Conservation (phyloP, 2,888 invertebrate species). For the Drosophila longiperda region DNA sequence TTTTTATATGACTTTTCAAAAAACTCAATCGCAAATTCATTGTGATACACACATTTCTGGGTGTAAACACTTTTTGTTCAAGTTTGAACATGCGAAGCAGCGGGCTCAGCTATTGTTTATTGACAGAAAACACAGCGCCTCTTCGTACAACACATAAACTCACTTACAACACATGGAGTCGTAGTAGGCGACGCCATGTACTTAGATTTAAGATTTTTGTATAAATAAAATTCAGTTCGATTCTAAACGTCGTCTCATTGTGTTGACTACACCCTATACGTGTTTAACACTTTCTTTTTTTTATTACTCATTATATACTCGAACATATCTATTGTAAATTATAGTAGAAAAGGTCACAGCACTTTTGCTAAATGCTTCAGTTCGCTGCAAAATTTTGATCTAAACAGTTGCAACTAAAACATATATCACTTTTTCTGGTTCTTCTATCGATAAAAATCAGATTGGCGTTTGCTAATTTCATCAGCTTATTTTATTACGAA, state of each 20-base stretch:
- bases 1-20: neutral
- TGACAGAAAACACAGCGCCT: too few relatives aligned
- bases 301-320: neutral
- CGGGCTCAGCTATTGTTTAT: too few relatives aligned
- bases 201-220: too few relatives aligned
- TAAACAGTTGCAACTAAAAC: constrained; percentile 15
- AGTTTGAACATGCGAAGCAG: too few relatives aligned
- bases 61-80: constrained; percentile 33
- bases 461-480: neutral
- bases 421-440: neutral
- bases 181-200: too few relatives aligned
- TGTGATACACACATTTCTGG: neutral
- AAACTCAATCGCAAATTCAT: neutral
- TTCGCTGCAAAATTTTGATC: constrained; percentile 21
- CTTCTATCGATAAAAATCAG: neutral
- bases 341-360: neutral
- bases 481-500: neutral
- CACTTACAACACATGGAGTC: too few relatives aligned
- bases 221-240: too few relatives aligned
- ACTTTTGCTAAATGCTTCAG: constrained; percentile 18
- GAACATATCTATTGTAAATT: neutral
- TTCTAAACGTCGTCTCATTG: too few relatives aligned
- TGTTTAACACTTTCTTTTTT: too few relatives aligned
- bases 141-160: too few relatives aligned
- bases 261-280: too few relatives aligned